phyloP scores from a whole-genome alignment of 1,140 invertebrate species.

The Limonius californicus region DNA sequence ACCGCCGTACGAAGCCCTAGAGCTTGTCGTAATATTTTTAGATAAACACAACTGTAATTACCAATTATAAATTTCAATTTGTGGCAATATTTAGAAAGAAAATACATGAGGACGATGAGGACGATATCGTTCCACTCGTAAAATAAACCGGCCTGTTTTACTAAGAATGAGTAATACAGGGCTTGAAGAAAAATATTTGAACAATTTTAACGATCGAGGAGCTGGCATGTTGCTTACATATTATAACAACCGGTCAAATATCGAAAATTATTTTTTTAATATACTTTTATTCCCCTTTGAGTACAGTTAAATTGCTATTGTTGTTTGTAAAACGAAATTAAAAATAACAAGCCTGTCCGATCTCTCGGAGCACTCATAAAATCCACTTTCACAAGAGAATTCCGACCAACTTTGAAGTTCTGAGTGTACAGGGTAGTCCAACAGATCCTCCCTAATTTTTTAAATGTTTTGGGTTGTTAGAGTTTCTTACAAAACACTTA shows the following conservation, averaged over 20 bases:
- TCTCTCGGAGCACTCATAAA: too few relatives aligned
- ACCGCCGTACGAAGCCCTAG: background rate
- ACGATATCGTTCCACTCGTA: slow-evolving; percentile 4
- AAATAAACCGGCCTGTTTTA: slow-evolving; percentile 3
- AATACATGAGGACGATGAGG: background rate
- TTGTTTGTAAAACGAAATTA: too few relatives aligned
- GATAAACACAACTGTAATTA: slow-evolving; percentile 14
- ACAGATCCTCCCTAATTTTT: too few relatives aligned
- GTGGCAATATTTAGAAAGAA: slow-evolving; percentile 15
- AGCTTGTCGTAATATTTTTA: slow-evolving; percentile 12
- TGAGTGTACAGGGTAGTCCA: too few relatives aligned
- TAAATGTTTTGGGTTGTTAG: too few relatives aligned
- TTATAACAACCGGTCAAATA: background rate
- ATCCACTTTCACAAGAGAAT: too few relatives aligned
- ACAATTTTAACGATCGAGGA: background rate
- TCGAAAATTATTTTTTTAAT: background rate
- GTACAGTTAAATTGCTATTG: too few relatives aligned
- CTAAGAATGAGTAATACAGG: slow-evolving; percentile 5
- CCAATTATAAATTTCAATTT: slow-evolving; percentile 19
- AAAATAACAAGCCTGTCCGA: too few relatives aligned
- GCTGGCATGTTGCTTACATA: background rate
- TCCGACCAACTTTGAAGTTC: too few relatives aligned
- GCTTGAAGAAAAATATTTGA: slow-evolving; percentile 5
- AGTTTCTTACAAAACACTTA: too few relatives aligned
- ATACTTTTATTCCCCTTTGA: too few relatives aligned